Percentiles rank a stretch among this genome's conserved stretches.
Conservation (phyloP, 2,113 vertebrate genomes). For the Marcusenius ussheri region DNA sequence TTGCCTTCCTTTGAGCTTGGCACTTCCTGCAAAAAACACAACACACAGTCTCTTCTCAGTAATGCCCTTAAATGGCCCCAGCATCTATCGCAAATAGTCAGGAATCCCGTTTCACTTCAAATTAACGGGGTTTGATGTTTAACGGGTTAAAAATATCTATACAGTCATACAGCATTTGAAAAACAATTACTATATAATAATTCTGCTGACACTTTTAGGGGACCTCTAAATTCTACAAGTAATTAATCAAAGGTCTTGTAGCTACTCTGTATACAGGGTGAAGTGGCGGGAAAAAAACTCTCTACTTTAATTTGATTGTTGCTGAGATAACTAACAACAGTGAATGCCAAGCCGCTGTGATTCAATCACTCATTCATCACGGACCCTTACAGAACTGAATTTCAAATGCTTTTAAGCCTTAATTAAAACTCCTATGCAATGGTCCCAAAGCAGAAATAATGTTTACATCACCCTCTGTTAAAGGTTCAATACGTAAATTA, state of each 20-base stretch:
- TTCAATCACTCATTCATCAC: conserved; percentile 15
- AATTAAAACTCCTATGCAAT: conserved; percentile 11
- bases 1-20: background rate
- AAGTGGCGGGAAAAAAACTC: background rate
- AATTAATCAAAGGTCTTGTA: conserved; percentile 1
- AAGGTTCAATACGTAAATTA: conserved; percentile 13
- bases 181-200: background rate
- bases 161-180: background rate
- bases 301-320: background rate
- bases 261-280: background rate
- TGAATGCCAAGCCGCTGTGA: background rate
- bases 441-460: conserved; percentile 7
- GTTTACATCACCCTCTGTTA: conserved; percentile 10
- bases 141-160: background rate
- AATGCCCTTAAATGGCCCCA: background rate
- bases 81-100: background rate
- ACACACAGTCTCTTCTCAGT: background rate
- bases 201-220: background rate
- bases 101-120: background rate
- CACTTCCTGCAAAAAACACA: background rate
- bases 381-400: background rate
- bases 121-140: background rate
- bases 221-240: background rate
- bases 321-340: conserved; percentile 8
- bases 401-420: conserved; percentile 5